Conservation (phyloP, 2,113 vertebrate species). For the Macrotis lagotis region DNA sequence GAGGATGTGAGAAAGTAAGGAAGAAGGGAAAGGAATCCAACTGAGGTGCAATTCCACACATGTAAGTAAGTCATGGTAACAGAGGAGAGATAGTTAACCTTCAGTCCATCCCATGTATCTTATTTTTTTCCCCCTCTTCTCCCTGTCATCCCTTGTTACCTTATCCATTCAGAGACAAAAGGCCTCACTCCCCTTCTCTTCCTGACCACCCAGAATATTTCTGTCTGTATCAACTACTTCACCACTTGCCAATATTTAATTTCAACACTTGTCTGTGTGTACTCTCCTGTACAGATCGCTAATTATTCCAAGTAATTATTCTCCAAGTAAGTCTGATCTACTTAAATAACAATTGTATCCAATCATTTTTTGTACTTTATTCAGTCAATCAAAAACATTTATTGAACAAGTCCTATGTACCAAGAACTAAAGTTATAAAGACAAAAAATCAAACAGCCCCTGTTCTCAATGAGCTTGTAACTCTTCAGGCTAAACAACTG, state of each 20-base stretch:
- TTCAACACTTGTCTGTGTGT: not conserved
- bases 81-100: not conserved
- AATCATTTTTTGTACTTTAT: not conserved
- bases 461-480: not conserved
- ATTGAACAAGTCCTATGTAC: not conserved
- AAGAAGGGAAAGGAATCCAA: not conserved
- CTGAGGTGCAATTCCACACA: not conserved
- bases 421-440: not conserved
- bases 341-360: not conserved
- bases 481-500: not conserved
- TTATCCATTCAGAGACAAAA: not conserved
- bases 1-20: not conserved
- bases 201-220: not conserved
- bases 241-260: not conserved
- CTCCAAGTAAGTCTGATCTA: not conserved
- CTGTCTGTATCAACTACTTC: not conserved
- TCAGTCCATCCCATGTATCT: not conserved
- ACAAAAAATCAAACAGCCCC: not conserved
- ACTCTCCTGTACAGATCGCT: not conserved
- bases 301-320: not conserved
- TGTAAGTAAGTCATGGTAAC: not conserved
- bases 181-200: slow-evolving; percentile 8
- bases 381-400: not conserved
- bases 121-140: not conserved
- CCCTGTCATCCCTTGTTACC: not conserved